These are phyloP conservation scores for Myotis davidii DNA, from an alignment of 2,113 vertebrate species.

Conservation along the genomic window DNA sequence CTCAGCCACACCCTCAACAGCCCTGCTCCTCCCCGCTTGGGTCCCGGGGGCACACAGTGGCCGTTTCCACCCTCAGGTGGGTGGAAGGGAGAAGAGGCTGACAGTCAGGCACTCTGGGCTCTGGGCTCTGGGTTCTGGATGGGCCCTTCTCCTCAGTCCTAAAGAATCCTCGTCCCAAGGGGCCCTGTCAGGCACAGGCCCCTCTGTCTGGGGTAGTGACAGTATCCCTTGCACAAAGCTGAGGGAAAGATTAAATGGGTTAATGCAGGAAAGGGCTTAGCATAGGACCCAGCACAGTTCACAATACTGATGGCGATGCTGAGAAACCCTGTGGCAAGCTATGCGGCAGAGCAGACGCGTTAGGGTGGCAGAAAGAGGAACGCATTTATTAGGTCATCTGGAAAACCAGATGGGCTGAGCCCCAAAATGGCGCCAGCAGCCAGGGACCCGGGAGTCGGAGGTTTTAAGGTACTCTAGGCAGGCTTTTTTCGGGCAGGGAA, in stretches of 20 bases:
- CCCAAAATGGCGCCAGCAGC: too few relatives aligned
- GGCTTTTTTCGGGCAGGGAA: too few relatives aligned
- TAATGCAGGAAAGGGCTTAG: not conserved
- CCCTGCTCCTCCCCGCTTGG: too few relatives aligned
- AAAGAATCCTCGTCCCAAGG: not conserved
- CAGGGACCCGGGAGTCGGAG: too few relatives aligned
- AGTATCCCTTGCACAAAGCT: too few relatives aligned
- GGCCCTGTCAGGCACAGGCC: not conserved
- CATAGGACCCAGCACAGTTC: not conserved
- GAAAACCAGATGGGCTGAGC: too few relatives aligned
- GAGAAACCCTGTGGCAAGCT: not conserved
- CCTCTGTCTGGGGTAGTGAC: not conserved
- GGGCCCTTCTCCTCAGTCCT: not conserved
- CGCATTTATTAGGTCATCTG: too few relatives aligned
- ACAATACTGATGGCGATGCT: fast-evolving
- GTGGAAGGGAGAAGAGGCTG: not conserved
- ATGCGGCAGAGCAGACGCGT: not conserved
- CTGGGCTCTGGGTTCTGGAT: not conserved
- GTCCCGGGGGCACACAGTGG: not conserved
- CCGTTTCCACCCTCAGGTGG: not conserved
- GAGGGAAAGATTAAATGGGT: not conserved
- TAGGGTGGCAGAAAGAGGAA: too few relatives aligned
- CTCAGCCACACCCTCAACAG: not conserved
- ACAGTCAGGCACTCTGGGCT: not conserved
- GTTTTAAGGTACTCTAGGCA: too few relatives aligned